Base-by-base conservation (phyloP, 2,113 vertebrate species). In the Hippolais icterina region DNA sequence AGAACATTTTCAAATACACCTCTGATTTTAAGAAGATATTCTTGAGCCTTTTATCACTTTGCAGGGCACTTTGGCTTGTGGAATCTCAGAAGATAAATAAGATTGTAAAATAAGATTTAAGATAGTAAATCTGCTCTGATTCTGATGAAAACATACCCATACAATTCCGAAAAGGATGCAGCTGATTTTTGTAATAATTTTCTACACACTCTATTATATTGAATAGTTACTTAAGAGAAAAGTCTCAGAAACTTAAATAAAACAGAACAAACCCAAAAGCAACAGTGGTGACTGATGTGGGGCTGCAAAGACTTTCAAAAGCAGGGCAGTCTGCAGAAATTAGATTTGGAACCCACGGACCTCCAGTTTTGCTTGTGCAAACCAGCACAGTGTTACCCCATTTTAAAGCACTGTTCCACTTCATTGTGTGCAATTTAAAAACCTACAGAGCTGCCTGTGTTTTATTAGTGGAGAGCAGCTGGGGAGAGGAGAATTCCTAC, bases 391-490 rank as follows among this genome's bases (percentile, higher is more conserved):
- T 22, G 27, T 25, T 54, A 15, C 23, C 27, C 12, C 4, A 5
- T 80, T 83, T 53, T n/a, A 77, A 93, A 82, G 15, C 50, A 23
- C 24, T 33, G 18, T 7, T 94, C 57, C 29, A 31, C 64, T 80
- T 93, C 2, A 2, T 7, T 50, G 46, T 15, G 3, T 22, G 37
- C 16, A 22, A 39, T 42, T 90, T 31, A 35, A 83, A 96, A 92
- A 52, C 27, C 60, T 41, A 24, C 54, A 86, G 42, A 60, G 65
- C 20, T 41, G 39, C 5, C 44, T 25, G 1, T 10, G 23, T 44
- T 92, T 83, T 88, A 80, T 64, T 68, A 37, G 72, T 27, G 50
- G 33, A 76, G 19, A 95, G 68, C 89, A 96, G 71, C 92, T 95
- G 88, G 94, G 63, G 50, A 94, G 63, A 86, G 22, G 37, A 83